Evolutionary conservation across 2,888 invertebrate genomes (phyloP), one percentile per base, ranked within the genome.

Genomic region (Ectemnius continuus): DNA sequence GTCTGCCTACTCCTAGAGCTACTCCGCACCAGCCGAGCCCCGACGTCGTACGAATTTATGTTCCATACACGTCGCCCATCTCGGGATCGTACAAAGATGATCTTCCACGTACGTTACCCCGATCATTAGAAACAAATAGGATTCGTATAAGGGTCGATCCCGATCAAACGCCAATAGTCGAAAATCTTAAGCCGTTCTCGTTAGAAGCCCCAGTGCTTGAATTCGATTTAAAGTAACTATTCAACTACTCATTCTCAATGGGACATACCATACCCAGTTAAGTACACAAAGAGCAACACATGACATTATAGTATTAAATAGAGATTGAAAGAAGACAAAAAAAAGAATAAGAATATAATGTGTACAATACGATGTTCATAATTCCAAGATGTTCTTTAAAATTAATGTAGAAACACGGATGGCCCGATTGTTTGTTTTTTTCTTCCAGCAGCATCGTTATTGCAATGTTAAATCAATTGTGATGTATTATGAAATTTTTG

Each of bases 31-130:
- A 93, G 61, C 94, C 94, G 23, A 93, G 92, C 84, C 95, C 95
- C 60, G 96, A 96, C 89, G 93, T 96, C 60, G 94, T 96, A 63
- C 93, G 96, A 75, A 96, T 96, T 79, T 96, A 95, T 90, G 96
- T 96, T 67, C 95, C 96, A 1, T 96, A 96, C 90, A 93, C 93
- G 82, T 92, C 92, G 0, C 93, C 93, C n/a, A 92, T 92, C 79
- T 94, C 93, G 13, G 92, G 67, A 90, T 92, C 92, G 76, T 93
- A 93, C 61, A 93, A 92, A 76, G 93, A 93, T 85, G 92, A 87
- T 86, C 80, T 91, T 45, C 90, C 91, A 69, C 91, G 91, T 80
- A 91, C 91, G 65, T 87, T 91, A 71, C 93, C 92, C 20, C 93
- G 93, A 48, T 91, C 93, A 8, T 92, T 93, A 11, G 93, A 95